Evolutionary conservation across 2,797 vertebrate genomes (phyloP), one percentile per base, ranked within the genome.

Genomic region (Crocidura indochinensis): DNA sequence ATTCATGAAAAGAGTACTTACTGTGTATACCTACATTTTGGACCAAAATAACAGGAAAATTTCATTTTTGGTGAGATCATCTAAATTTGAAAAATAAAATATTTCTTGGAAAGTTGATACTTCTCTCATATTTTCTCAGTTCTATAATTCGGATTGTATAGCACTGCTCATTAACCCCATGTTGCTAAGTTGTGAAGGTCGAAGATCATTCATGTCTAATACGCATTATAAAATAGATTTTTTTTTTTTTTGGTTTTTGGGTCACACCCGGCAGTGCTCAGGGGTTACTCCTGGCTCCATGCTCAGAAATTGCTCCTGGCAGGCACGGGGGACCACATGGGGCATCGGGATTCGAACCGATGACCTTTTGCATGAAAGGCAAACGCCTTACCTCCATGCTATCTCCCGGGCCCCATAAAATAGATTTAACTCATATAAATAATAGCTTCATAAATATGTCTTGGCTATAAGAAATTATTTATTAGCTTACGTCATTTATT

Each of bases 21-120:
- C 0, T 83, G 22, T 27, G 3, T 76, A 81, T 71, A 17, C 10
- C 68, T 73, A 4, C 1, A 83, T n/a, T 84, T 90, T 85, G 22
- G 27, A 88, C 38, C 29, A 84, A 88, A 5, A 83, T 24, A 5
- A 80, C 87, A 22, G 24, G 12, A 4, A 14, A 53, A 7, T 87
- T 81, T 20, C 14, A 81, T 8, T 73, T 93, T 76, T n/a, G 14
- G 20, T 74, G 5, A 74, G 29, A 4, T 88, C 46, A 72, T 64
- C 86, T 74, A 74, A 78, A 90, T 46, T 90, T 64, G 10, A 22
- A 83, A 24, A 76, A 75, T 15, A 79, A 90, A 93, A 79, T 53
- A 53, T 14, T 53, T 53, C 51, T 53, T 53, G 51, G 31, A 78
- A 84, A 74, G 4, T 8, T 80, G 9, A 60, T 19, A 83, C 24